Percentiles rank a stretch among this genome's conserved stretches.
phyloP scores from a whole-genome alignment of 2,797 vertebrate species.

The Neoniphon sammara region DNA sequence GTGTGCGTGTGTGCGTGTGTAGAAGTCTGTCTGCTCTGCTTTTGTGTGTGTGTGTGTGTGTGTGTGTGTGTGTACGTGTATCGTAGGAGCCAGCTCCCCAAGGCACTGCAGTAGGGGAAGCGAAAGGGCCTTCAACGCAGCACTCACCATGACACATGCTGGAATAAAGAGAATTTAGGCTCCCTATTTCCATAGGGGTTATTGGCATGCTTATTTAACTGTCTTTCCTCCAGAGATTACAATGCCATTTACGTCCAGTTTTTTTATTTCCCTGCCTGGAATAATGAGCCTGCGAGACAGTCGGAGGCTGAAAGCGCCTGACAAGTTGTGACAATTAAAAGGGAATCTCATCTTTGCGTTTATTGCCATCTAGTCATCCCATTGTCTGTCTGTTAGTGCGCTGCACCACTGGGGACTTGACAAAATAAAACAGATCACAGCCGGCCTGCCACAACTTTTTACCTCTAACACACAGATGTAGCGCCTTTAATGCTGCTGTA shows the following conservation, averaged over 20 bases:
- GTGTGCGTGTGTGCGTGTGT: slow-evolving; percentile 24
- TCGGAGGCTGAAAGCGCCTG: slow-evolving; percentile 70
- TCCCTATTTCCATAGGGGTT: slow-evolving; percentile 65
- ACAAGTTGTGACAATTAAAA: slow-evolving; percentile 83
- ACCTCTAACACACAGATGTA: slow-evolving; percentile 32
- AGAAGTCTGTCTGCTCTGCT: slow-evolving; percentile 34
- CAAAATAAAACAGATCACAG: slow-evolving; percentile 58
- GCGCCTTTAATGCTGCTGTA: slow-evolving; percentile 9
- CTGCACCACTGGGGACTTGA: slow-evolving; percentile 41
- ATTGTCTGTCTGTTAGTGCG: slow-evolving; percentile 60
- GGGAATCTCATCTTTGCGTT: slow-evolving; percentile 66
- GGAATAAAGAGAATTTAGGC: slow-evolving; percentile 66
- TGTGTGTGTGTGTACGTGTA: slow-evolving; percentile 20
- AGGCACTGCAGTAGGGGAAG: slow-evolving; percentile 53
- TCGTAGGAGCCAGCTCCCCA: slow-evolving; percentile 57
- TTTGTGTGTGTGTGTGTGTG: slow-evolving; percentile 27
- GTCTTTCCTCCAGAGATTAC: slow-evolving; percentile 58
- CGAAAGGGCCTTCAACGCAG: slow-evolving; percentile 43
- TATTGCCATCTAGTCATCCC: slow-evolving; percentile 68
- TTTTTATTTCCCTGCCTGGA: slow-evolving; percentile 68
- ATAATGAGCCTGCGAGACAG: slow-evolving; percentile 73
- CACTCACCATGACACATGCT: slow-evolving; percentile 61
- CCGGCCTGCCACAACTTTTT: slow-evolving; percentile 55
- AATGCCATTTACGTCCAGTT: slow-evolving; percentile 64
- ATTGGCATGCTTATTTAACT: slow-evolving; percentile 72